Conservation (phyloP, 2,797 vertebrate genomes). For the Apodemus agrarius region DNA sequence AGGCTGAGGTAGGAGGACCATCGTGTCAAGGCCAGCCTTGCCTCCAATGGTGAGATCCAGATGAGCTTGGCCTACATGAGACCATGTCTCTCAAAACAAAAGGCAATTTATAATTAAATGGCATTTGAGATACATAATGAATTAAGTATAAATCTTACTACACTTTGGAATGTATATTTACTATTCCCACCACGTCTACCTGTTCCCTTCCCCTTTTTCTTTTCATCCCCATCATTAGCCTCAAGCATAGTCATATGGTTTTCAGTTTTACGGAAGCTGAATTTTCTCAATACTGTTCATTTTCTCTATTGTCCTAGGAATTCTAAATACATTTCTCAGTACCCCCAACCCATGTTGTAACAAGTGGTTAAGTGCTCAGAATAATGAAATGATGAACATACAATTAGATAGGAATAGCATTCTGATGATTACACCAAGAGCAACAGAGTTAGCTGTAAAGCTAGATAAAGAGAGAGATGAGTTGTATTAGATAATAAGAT, state of each 20-base stretch:
- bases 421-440: not conserved
- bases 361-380: not conserved
- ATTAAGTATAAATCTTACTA: not conserved
- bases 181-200: not conserved
- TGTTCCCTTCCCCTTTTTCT: not conserved
- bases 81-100: not conserved
- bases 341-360: not conserved
- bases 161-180: slow-evolving; percentile 1
- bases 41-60: not conserved
- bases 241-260: slow-evolving; percentile 1
- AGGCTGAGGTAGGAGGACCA: not conserved
- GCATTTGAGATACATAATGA: not conserved
- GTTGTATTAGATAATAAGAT: slow-evolving; percentile 35
- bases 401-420: not conserved
- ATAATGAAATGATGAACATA: not conserved
- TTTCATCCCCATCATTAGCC: not conserved
- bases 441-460: not conserved
- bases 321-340: not conserved
- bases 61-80: not conserved
- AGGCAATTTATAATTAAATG: slow-evolving; percentile 2
- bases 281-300: slow-evolving; percentile 1
- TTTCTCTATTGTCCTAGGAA: slow-evolving; percentile 10
- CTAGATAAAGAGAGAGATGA: not conserved
- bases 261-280: not conserved
- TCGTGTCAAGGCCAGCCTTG: not conserved